Percentiles rank a stretch among this genome's conserved stretches.
phyloP scores from a whole-genome alignment of 1,140 invertebrate species.

The Pseudomyrmex sp. region DNA sequence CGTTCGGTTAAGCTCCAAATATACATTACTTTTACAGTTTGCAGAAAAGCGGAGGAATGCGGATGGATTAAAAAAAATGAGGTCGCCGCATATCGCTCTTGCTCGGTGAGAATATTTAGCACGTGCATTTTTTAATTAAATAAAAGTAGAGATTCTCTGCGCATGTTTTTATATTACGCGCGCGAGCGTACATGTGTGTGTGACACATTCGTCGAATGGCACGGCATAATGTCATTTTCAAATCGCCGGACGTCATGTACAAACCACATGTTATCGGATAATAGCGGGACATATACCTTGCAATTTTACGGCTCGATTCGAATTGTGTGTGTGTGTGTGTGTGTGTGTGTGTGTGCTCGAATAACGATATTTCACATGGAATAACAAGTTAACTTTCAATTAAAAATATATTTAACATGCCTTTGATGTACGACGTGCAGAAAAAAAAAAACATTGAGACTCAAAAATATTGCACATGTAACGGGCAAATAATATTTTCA shows the following conservation, averaged over 20 bases:
- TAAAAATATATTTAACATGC: constrained; percentile 6
- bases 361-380: constrained; percentile 26
- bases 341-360: neutral
- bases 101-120: constrained; percentile 34
- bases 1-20: constrained; percentile 25
- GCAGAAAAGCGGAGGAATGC: constrained; percentile 11
- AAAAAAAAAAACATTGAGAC: too few species aligned
- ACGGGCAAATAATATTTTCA: neutral
- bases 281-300: constrained; percentile 34
- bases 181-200: neutral
- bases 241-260: constrained; percentile 51
- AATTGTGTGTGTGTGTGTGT: neutral
- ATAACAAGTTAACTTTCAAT: constrained; percentile 28
- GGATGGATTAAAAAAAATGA: constrained; percentile 40
- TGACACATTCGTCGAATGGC: constrained; percentile 41
- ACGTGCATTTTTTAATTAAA: constrained; percentile 42
- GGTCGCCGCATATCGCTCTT: neutral
- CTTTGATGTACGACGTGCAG: neutral
- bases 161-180: constrained; percentile 40
- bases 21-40: neutral
- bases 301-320: constrained; percentile 45
- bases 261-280: constrained; percentile 52
- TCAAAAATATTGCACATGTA: too few species aligned
- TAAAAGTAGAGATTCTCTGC: neutral
- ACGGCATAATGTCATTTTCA: constrained; percentile 53